These are phyloP conservation scores for Cryptomyrus ogoouensis DNA, from an alignment of 2,113 vertebrate species.

Conservation along the genomic window DNA sequence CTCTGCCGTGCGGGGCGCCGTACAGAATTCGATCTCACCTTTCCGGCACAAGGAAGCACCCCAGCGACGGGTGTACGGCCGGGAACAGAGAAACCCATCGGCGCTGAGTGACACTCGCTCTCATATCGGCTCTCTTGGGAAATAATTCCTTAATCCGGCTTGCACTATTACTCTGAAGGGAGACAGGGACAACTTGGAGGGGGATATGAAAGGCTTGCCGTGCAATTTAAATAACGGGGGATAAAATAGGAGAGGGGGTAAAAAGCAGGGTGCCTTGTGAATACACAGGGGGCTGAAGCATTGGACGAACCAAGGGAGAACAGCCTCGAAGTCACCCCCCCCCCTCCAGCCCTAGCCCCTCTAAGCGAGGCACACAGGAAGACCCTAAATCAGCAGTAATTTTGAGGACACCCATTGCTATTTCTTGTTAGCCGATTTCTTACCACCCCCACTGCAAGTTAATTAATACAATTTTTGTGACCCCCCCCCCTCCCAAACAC, in stretches of 20 bases:
- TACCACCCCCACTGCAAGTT: conserved; percentile 21
- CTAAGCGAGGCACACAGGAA: not conserved
- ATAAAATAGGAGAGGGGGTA: not conserved
- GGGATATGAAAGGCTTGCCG: conserved; percentile 79
- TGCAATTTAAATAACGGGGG: conserved; percentile 62
- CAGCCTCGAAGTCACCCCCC: not conserved
- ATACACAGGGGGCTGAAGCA: not conserved
- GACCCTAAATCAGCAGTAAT: conserved; percentile 9
- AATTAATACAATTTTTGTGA: not conserved
- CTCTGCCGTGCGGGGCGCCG: conserved; percentile 43
- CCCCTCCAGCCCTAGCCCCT: not conserved
- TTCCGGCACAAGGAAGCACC: conserved; percentile 36
- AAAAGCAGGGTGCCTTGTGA: not conserved
- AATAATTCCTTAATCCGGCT: conserved; percentile 91
- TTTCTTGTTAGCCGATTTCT: conserved; percentile 18
- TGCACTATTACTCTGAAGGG: conserved; percentile 82
- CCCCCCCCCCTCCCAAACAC: conserved; percentile 11
- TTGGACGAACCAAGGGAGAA: not conserved
- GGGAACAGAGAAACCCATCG: conserved; percentile 40
- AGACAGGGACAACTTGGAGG: conserved; percentile 72
- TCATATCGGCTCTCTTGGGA: conserved; percentile 74
- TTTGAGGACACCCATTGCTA: not conserved
- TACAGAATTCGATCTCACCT: conserved; percentile 27
- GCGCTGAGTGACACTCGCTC: conserved; percentile 62
- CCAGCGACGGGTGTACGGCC: conserved; percentile 40